phyloP scores from a whole-genome alignment of 2,797 vertebrate genomes.

The Gymnoscopelus braueri region DNA sequence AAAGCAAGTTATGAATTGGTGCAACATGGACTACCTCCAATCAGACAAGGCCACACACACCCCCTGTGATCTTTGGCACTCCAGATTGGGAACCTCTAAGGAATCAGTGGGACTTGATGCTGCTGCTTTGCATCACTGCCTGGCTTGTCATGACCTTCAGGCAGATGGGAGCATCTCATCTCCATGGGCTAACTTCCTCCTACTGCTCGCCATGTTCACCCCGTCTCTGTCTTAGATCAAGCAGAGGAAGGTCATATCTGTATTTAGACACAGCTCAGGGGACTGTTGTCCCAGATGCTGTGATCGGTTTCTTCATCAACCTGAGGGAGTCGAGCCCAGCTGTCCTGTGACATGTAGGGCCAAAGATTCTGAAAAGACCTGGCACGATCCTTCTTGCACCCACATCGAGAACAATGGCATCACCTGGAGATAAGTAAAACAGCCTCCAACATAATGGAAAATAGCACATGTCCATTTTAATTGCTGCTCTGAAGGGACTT shows the following conservation, averaged over 20 bases:
- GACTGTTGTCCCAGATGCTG: constrained; percentile 34
- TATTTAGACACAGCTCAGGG: constrained; percentile 54
- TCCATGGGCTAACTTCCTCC: constrained; percentile 19
- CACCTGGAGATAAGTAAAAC: background rate
- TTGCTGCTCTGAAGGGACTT: background rate
- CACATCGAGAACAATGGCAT: background rate
- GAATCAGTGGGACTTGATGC: constrained; percentile 47
- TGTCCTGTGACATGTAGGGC: background rate
- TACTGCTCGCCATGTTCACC: constrained; percentile 28
- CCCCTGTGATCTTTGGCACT: too few species aligned
- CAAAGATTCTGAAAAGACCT: background rate
- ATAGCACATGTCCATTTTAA: background rate
- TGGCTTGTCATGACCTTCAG: constrained; percentile 33
- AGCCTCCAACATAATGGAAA: background rate
- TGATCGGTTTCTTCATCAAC: constrained; percentile 38
- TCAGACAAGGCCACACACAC: too few species aligned
- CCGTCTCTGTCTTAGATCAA: constrained; percentile 21
- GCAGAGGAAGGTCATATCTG: constrained; percentile 52
- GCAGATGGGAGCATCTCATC: constrained; percentile 38
- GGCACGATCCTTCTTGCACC: background rate
- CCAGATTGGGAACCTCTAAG: constrained; percentile 3
- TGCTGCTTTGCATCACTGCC: constrained; percentile 70
- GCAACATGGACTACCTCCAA: too few species aligned
- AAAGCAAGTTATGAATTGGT: too few species aligned
- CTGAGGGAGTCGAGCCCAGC: constrained; percentile 14